Evolutionary conservation across 2,888 invertebrate genomes (phyloP).

Genomic region (Thyatira batis): DNA sequence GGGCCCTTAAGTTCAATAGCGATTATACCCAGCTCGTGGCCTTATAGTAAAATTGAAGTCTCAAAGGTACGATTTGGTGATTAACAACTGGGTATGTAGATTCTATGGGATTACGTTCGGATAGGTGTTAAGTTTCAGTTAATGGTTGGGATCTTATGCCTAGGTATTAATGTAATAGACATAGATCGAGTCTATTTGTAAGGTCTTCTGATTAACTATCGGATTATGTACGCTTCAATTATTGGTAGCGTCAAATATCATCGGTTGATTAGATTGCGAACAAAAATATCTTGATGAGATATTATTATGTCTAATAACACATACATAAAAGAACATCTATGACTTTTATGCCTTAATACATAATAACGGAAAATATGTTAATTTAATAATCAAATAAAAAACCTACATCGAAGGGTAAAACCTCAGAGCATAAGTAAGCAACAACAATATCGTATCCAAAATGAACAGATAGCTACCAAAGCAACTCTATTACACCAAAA

Average conservation of each 20-base stretch:
- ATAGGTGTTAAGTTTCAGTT: slow-evolving; percentile 48
- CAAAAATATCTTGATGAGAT: too few relatives aligned
- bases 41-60: slow-evolving; percentile 34
- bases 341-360: too few relatives aligned
- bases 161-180: slow-evolving; percentile 30
- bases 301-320: too few relatives aligned
- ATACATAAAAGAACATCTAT: too few relatives aligned
- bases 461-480: too few relatives aligned
- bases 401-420: too few relatives aligned
- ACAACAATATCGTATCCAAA: neutral
- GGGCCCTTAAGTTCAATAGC: slow-evolving; percentile 34
- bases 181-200: slow-evolving; percentile 3
- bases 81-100: slow-evolving; percentile 49
- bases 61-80: slow-evolving; percentile 52
- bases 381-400: too few relatives aligned
- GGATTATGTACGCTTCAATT: neutral
- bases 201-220: slow-evolving; percentile 1
- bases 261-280: too few relatives aligned
- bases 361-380: too few relatives aligned
- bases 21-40: slow-evolving; percentile 33
- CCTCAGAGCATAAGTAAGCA: too few relatives aligned
- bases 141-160: slow-evolving; percentile 36
- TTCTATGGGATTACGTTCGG: slow-evolving; percentile 32
- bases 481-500: slow-evolving; percentile 1
- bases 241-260: neutral